Evolutionary conservation across 2,888 invertebrate genomes (phyloP).

Genomic region (Bruchidius siliquastri): DNA sequence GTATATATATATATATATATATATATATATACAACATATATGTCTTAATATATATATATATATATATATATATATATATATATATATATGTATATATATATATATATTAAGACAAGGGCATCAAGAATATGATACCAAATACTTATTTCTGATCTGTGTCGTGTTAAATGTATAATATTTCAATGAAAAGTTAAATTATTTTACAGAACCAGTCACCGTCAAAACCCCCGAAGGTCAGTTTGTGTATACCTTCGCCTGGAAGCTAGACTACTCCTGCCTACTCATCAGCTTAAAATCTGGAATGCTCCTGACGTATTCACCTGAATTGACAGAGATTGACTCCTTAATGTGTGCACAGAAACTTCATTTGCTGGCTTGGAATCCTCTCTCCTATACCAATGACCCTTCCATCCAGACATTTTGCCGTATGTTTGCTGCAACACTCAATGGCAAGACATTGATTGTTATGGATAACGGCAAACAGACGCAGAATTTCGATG

Average conservation of each 20-base stretch:
- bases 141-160: no score
- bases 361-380: background rate
- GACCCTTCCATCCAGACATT: background rate
- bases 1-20: no score
- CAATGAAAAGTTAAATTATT: no score
- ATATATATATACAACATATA: no score
- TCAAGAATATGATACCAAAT: no score
- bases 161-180: no score
- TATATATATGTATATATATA: no score
- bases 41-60: no score
- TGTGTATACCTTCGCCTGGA: slow-evolving; percentile 60
- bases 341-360: background rate
- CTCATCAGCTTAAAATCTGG: background rate
- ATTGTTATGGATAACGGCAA: background rate
- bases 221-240: no score
- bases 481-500: background rate
- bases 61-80: no score
- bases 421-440: background rate
- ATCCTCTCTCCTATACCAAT: background rate
- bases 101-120: no score
- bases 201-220: no score
- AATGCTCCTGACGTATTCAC: background rate
- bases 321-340: background rate
- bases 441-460: background rate
- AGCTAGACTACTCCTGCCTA: slow-evolving; percentile 49